Conservation (phyloP, 2,797 vertebrate genomes). For the Tinamus major region DNA sequence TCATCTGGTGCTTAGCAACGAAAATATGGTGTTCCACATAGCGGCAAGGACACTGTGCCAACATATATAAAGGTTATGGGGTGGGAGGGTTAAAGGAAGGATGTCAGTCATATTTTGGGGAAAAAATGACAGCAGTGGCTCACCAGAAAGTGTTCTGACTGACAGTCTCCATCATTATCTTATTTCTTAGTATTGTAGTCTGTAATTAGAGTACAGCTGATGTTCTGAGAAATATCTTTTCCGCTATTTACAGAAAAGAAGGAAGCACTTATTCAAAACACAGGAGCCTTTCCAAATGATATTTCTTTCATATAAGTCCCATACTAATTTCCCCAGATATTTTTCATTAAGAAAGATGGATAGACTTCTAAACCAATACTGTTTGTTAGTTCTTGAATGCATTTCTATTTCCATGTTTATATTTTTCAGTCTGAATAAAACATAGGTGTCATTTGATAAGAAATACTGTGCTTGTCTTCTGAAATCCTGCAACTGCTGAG, state of each 20-base stretch:
- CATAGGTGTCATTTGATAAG: background rate
- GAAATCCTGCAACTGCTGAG: constrained; percentile 24
- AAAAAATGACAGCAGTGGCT: constrained; percentile 26
- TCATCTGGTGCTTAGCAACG: constrained; percentile 23
- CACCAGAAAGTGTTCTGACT: constrained; percentile 34
- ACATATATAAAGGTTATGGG: constrained; percentile 25
- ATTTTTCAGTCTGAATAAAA: background rate
- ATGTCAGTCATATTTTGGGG: constrained; percentile 44
- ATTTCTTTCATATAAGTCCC: background rate
- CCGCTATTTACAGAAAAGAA: constrained; percentile 22
- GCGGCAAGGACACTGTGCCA: constrained; percentile 1
- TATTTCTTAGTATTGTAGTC: constrained; percentile 5
- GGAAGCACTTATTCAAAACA: background rate
- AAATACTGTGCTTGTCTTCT: background rate
- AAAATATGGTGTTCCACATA: constrained; percentile 10
- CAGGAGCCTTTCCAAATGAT: background rate
- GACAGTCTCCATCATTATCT: constrained; percentile 26
- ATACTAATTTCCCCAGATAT: background rate
- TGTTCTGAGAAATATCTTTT: constrained; percentile 31
- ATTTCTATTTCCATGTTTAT: constrained; percentile 1
- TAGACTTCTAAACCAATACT: background rate
- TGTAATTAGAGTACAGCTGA: constrained; percentile 8
- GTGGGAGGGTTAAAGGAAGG: constrained; percentile 27
- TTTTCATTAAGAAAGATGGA: constrained; percentile 33
- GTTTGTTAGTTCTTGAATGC: background rate